These are phyloP conservation scores for Suillia variegata DNA, from an alignment of 2,888 invertebrate species.

Conservation along the genomic window DNA sequence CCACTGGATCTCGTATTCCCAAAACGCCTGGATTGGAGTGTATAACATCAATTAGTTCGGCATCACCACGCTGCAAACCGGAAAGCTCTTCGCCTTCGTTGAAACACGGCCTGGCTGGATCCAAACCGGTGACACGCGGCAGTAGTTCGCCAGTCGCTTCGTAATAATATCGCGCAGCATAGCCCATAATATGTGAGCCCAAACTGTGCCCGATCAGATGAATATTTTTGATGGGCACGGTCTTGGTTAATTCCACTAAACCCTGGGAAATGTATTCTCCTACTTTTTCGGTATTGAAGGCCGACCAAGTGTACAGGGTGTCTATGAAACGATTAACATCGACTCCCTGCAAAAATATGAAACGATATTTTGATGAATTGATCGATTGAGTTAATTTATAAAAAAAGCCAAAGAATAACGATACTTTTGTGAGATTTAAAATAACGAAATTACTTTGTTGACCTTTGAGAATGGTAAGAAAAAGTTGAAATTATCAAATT, in stretches of 20 bases:
- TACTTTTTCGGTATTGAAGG: slow-evolving; percentile 48
- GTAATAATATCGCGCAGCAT: slow-evolving; percentile 43
- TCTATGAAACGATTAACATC: slow-evolving; percentile 46
- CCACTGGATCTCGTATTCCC: slow-evolving; percentile 40
- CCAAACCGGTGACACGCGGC: slow-evolving; percentile 52
- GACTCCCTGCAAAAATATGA: slow-evolving; percentile 35
- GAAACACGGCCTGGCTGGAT: slow-evolving; percentile 57
- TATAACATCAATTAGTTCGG: slow-evolving; percentile 51
- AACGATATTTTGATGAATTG: no score
- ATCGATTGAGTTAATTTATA: neutral
- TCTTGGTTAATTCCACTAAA: slow-evolving; percentile 35
- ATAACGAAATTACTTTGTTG: neutral
- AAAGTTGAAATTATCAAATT: no score
- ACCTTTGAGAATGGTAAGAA: no score
- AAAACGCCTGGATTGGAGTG: slow-evolving; percentile 48
- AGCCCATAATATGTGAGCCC: slow-evolving; percentile 54
- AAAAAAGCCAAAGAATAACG: neutral
- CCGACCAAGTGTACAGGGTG: slow-evolving; percentile 53
- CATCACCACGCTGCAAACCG: slow-evolving; percentile 49
- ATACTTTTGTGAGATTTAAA: neutral
- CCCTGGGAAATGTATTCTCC: slow-evolving; percentile 42
- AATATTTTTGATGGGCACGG: slow-evolving; percentile 38
- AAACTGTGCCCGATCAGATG: slow-evolving; percentile 55
- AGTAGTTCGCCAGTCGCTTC: slow-evolving; percentile 38
- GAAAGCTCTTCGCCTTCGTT: slow-evolving; percentile 43